A percentile compares a stretch with the other conserved stretches of the same genome.
phyloP scores from a whole-genome alignment of 2,888 invertebrate species.

The Pilophorus perplexus region DNA sequence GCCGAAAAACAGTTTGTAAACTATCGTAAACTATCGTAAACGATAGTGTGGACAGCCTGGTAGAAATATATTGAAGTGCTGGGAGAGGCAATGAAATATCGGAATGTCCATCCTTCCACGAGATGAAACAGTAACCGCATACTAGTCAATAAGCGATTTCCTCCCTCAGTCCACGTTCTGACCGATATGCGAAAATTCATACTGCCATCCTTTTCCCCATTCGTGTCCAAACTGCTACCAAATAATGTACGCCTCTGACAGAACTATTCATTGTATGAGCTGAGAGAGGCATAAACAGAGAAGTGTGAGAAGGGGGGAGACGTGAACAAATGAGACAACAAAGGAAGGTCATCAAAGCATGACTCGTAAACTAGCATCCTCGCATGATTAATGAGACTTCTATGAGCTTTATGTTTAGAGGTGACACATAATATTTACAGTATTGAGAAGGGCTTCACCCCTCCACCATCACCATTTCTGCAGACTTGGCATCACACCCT shows the following conservation, averaged over 20 bases:
- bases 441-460: conserved; percentile 14
- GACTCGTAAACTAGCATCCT: conserved; percentile 28
- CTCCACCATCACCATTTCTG: not conserved
- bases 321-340: conserved; percentile 28
- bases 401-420: conserved; percentile 10
- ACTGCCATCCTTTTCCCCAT: too few relatives aligned
- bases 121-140: too few relatives aligned
- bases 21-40: too few relatives aligned
- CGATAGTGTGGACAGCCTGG: too few relatives aligned
- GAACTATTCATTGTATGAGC: not conserved
- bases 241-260: not conserved
- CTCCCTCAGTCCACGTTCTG: too few relatives aligned
- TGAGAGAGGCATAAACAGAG: not conserved
- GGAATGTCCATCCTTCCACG: too few relatives aligned
- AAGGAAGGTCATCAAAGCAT: conserved; percentile 28
- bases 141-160: too few relatives aligned
- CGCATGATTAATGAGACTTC: conserved; percentile 20
- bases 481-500: too few relatives aligned
- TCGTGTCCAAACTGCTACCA: not conserved
- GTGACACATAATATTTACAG: conserved; percentile 39
- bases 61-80: too few relatives aligned
- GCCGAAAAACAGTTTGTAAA: too few relatives aligned
- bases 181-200: too few relatives aligned
- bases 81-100: too few relatives aligned
- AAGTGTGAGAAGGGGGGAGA: not conserved